Conservation (phyloP, 2,888 invertebrate species). For the Patella depressa region DNA sequence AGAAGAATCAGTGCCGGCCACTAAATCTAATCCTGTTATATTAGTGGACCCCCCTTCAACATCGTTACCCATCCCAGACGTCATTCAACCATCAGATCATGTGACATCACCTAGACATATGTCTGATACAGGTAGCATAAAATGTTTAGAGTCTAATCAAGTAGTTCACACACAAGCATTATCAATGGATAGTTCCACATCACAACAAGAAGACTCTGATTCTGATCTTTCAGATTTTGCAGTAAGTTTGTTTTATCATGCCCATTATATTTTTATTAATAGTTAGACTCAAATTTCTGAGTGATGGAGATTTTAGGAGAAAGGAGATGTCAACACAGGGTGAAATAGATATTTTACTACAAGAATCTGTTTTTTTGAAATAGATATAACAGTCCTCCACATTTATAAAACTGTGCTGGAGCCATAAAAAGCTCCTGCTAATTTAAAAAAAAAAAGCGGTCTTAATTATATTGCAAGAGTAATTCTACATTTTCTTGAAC, state of each 20-base stretch:
- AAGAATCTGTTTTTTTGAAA: no score
- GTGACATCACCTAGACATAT: not conserved
- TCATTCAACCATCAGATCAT: not conserved
- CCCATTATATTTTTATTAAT: no score
- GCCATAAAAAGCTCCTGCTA: no score
- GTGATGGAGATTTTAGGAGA: no score
- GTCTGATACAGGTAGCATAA: not conserved
- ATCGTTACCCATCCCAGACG: not conserved
- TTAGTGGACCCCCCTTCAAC: not conserved
- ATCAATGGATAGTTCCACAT: not conserved
- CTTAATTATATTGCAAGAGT: no score
- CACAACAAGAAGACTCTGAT: slow-evolving; percentile 3
- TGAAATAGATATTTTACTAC: no score
- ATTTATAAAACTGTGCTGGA: no score
- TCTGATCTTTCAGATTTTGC: slow-evolving; percentile 3
- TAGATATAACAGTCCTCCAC: no score
- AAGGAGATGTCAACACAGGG: no score
- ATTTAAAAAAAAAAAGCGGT: no score
- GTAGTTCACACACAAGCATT: not conserved
- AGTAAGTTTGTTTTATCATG: not conserved
- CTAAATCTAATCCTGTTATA: not conserved
- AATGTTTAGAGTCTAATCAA: not conserved
- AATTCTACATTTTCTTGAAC: no score
- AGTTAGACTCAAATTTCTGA: no score
- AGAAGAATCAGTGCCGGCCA: not conserved